Percentiles rank a stretch among this genome's conserved stretches.
Evolutionary conservation across 1,140 invertebrate genomes (phyloP).

Genomic region (Oreohelix idahoensis): DNA sequence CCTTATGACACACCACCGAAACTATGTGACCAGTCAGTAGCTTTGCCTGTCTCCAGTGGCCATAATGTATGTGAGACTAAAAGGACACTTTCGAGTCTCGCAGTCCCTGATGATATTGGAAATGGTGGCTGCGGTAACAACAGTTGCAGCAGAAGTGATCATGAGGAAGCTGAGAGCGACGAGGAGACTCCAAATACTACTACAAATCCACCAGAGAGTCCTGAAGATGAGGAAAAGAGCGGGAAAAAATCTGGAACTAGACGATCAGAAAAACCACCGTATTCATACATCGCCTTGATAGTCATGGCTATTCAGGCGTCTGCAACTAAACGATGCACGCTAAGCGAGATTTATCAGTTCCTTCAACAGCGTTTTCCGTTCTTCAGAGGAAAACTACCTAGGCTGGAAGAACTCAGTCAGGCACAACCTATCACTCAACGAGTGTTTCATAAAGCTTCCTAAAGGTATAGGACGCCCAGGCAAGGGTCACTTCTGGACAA

Average conservation of each 20-base stretch:
- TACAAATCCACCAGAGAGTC: constrained; percentile 40
- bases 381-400: constrained; percentile 93
- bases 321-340: constrained; percentile 73
- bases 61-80: constrained; percentile 29
- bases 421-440: constrained; percentile 96
- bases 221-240: constrained; percentile 25
- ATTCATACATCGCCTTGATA: constrained; percentile 96
- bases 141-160: background rate
- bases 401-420: constrained; percentile 99
- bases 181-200: constrained; percentile 48
- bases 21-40: background rate
- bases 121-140: background rate
- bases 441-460: constrained; percentile 86
- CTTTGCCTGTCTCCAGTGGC: constrained; percentile 27
- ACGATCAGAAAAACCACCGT: constrained; percentile 90
- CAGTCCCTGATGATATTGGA: background rate
- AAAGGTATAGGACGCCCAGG: constrained; percentile 86
- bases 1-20: background rate
- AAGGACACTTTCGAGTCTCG: background rate
- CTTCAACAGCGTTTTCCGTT: constrained; percentile 79
- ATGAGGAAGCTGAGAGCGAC: constrained; percentile 42
- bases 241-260: constrained; percentile 62
- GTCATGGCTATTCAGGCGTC: constrained; percentile 94
- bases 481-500: constrained; percentile 98
- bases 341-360: constrained; percentile 75